Evolutionary conservation across 2,888 invertebrate species (phyloP), one percentile per base, ranked within the genome.

Genomic region (Agonopterix subpropinquella): DNA sequence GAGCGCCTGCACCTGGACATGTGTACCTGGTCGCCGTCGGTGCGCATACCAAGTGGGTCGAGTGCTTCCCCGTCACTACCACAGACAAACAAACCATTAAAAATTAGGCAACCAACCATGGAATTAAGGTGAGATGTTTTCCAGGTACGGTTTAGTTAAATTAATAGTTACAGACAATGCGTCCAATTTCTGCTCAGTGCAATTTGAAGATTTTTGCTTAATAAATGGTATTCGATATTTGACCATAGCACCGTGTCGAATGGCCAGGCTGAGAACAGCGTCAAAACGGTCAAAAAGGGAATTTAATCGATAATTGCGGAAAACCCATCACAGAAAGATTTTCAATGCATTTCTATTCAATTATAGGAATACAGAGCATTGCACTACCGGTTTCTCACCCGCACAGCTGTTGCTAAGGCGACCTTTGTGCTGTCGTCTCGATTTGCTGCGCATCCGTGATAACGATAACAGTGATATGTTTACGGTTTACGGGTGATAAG

Each of bases 31-130:
- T 57, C 1, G 48, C 39, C 1, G 54, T 59, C 43, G 56, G 57
- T 41, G 57, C 59, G 1, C 39, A 49, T 13, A 48, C 53, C 9
- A 59, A 59, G 36, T 59, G 55, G 56, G 44, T 54, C 0, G 56
- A 59, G 45, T 50, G 47, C 46, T 59, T 44, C 42, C 9, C 10
- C 4, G 53, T 57, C 54, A 18, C 37, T 2, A 36, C 11, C 11
- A 52, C 49, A 0, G 43, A 47, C 36, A 47, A 47, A 2, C 46
- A 48, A 3, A 36, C 47, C 7, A 41, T 55, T 9, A 2, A 0
- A 55, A 50, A n/a, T 43, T 53, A 28, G 13, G 36, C 13, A 51
- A n/a, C n/a, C n/a, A n/a, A n/a, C n/a, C n/a, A 15, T 10, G 44
- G 52, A n/a, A n/a, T n/a, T n/a, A n/a, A 15, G 2, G 18, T 18